Evolutionary conservation across 2,888 invertebrate genomes (phyloP).

Genomic region (Diaperis boleti): DNA sequence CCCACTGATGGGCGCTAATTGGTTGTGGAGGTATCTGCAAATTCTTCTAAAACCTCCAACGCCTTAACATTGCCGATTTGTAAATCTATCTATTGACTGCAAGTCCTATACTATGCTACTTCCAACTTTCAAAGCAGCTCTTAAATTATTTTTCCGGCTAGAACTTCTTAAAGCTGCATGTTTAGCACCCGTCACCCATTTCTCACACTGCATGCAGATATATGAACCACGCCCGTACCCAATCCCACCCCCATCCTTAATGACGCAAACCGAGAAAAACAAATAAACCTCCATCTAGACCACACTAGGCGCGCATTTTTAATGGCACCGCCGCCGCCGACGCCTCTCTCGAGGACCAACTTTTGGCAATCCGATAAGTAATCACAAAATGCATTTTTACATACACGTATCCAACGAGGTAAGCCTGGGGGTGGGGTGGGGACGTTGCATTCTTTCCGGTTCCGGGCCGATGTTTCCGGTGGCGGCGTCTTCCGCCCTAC

Average conservation of each 20-base stretch:
- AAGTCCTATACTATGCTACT: too few species aligned
- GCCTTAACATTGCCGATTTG: too few species aligned
- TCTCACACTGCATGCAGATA: constrained; percentile 46
- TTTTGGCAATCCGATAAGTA: constrained; percentile 4
- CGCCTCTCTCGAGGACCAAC: constrained; percentile 12
- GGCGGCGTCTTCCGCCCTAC: constrained; percentile 59
- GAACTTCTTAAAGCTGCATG: too few species aligned
- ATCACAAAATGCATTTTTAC: constrained; percentile 46
- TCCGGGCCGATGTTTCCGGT: constrained; percentile 59
- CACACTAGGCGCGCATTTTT: constrained; percentile 50
- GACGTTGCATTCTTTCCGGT: constrained; percentile 58
- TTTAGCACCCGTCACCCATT: neutral
- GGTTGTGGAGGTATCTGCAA: too few species aligned
- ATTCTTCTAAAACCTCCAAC: too few species aligned
- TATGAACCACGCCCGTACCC: constrained; percentile 52
- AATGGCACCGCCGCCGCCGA: constrained; percentile 46
- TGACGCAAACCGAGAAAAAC: constrained; percentile 71
- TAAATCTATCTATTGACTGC: too few species aligned
- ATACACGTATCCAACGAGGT: constrained; percentile 39
- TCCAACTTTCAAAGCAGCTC: too few species aligned
- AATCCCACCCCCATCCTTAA: constrained; percentile 64
- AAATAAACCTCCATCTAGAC: constrained; percentile 65
- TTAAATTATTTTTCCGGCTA: too few species aligned
- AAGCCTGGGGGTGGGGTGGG: constrained; percentile 31
- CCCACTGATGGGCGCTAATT: too few species aligned